Conservation (phyloP, 2,888 invertebrate species). For the Agrenia bidenticulata region DNA sequence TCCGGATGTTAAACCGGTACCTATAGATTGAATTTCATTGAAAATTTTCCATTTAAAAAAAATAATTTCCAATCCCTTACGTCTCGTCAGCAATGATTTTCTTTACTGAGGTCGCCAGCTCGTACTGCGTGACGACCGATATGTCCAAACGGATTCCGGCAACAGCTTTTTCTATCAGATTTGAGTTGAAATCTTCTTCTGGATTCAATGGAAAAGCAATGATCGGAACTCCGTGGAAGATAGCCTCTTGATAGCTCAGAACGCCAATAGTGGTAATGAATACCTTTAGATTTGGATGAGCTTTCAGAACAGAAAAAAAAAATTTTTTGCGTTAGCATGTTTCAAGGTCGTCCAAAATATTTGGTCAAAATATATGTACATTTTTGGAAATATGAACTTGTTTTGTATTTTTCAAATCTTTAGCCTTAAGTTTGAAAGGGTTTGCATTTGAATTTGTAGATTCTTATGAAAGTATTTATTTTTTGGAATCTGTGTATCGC, state of each 20-base stretch:
- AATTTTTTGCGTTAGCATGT: neutral
- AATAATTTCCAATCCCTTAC: conserved; percentile 20
- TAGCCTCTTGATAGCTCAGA: conserved; percentile 13
- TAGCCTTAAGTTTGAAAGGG: too few species aligned
- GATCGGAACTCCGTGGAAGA: conserved; percentile 31
- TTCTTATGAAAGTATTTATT: too few species aligned
- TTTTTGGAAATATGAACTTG: too few species aligned
- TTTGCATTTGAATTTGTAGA: too few species aligned
- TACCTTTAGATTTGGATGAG: conserved; percentile 9
- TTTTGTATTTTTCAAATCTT: too few species aligned
- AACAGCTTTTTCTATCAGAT: conserved; percentile 26
- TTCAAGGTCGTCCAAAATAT: neutral
- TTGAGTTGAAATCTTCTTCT: conserved; percentile 30
- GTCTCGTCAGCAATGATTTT: conserved; percentile 33
- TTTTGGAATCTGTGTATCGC: too few species aligned
- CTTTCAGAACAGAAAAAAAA: neutral
- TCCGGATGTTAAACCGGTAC: conserved; percentile 28
- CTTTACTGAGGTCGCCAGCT: conserved; percentile 29
- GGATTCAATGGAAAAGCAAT: conserved; percentile 33
- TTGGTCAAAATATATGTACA: too few species aligned
- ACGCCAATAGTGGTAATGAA: neutral
- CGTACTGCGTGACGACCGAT: conserved; percentile 34
- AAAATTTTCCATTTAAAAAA: too few species aligned
- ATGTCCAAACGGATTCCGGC: conserved; percentile 30
- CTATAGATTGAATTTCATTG: conserved; percentile 18